Base-by-base conservation (phyloP, 2,888 invertebrate species). In the Athalia cordata region DNA sequence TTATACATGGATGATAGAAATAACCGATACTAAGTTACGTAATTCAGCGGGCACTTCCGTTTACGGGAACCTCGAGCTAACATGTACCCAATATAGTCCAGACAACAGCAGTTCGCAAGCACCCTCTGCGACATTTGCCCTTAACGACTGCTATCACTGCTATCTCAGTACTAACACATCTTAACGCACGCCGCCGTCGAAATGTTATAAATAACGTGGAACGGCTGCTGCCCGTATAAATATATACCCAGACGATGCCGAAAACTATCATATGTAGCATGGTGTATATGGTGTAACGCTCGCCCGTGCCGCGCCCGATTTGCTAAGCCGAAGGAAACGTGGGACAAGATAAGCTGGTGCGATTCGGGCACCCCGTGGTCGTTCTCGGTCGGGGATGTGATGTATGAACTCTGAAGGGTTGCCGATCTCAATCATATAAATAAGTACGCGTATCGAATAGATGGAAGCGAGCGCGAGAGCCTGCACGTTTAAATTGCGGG, bases 71-170 rank as follows among this genome's bases (percentile, higher is more conserved):
- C 75, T 75, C 62, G 75, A 50, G 50, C 15, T 64, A 75, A 62
- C 75, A 75, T 62, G 15, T 75, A 62, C 43, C 75, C 64, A 75
- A 62, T 64, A 64, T 75, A 62, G 75, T 75, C 61, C 75, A 64
- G 75, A 75, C 75, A 75, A 75, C 75, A 75, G 75, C 75, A 75
- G 75, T 75, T 75, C 62, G 75, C 64, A 75, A 75, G 75, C 64
- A 75, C 75, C 75, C 75, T 29, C 29, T 15, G 75, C 75, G 75
- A 75, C 75, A 75, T 64, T 75, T 75, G 75, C 75, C 75, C 64
- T 50, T 75, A 75, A 75, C 75, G 75, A 75, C 75, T 75, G 75
- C 75, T 75, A 75, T 75, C 75, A 75, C 50, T 64, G 75, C 75
- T 64, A 75, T 75, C 75, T 62, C 59, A 62, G 75, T 75, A 64